These are phyloP conservation scores for Limanda limanda DNA, from an alignment of 2,113 vertebrate genomes.

Conservation along the genomic window DNA sequence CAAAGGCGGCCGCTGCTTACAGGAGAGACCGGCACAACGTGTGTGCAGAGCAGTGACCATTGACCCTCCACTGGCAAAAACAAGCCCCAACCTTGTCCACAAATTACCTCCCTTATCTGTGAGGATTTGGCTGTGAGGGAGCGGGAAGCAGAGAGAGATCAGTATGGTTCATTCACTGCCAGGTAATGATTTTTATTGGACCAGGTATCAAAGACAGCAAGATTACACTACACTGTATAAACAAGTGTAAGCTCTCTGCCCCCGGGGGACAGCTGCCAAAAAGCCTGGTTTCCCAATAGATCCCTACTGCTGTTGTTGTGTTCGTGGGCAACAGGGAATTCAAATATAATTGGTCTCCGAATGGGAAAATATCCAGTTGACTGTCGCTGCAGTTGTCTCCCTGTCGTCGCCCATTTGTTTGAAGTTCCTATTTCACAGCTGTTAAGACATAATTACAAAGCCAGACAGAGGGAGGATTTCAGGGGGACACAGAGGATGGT, in stretches of 20 bases:
- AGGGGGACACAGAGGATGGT: not conserved
- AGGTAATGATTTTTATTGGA: slow-evolving; percentile 56
- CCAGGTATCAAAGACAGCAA: slow-evolving; percentile 44
- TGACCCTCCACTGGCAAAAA: slow-evolving; percentile 70
- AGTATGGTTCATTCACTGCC: slow-evolving; percentile 50
- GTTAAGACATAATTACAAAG: slow-evolving; percentile 13
- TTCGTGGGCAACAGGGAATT: slow-evolving; percentile 1
- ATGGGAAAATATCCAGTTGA: slow-evolving; percentile 7
- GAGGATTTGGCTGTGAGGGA: slow-evolving; percentile 46
- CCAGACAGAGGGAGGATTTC: not conserved
- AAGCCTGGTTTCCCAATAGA: not conserved
- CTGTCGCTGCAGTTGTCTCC: not conserved
- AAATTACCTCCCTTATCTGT: slow-evolving; percentile 66
- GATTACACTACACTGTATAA: slow-evolving; percentile 24
- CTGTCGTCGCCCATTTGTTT: not conserved
- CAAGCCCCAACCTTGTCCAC: slow-evolving; percentile 59
- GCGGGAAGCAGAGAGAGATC: slow-evolving; percentile 3
- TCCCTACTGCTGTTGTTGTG: slow-evolving; percentile 7
- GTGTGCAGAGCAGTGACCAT: slow-evolving; percentile 63
- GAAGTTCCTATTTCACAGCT: slow-evolving; percentile 6
- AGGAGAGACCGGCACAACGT: slow-evolving; percentile 36
- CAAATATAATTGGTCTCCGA: slow-evolving; percentile 11
- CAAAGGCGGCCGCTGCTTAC: slow-evolving; percentile 71
- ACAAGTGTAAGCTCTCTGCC: slow-evolving; percentile 6
- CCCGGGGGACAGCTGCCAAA: not conserved